Evolutionary conservation across 2,797 vertebrate species (phyloP), one percentile per base, ranked within the genome.

Genomic region (Amphiprion clarkii): DNA sequence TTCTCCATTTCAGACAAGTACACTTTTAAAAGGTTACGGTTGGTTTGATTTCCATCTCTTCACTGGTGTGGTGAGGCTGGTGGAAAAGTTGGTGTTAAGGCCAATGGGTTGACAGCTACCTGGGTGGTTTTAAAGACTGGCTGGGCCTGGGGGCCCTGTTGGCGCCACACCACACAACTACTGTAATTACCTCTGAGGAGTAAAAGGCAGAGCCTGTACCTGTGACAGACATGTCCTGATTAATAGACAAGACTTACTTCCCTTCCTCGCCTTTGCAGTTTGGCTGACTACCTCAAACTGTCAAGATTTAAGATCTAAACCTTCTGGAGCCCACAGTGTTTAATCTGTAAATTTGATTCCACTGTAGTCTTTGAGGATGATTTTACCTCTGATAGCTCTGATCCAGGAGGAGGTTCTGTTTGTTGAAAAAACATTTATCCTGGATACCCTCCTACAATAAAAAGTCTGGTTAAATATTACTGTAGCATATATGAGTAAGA

Each of bases 151-250:
- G 85, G 92, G 88, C 87, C 81, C 64, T 60, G 86, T 88, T 92
- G 93, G 92, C 88, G 81, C 91, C 87, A 79, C 0, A 82, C 90
- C 91, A 89, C 88, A 86, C 86, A 85, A 86, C 87, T 56, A 88
- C 92, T 92, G 90, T 93, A 93, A 93, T 94, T 93, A 93, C 89
- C 90, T 89, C 66, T 79, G 87, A 70, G 78, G 76, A 69, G 0
- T 6, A 42, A 77, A 75, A 62, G 60, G 81, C 76, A 65, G 59
- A 3, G 84, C 88, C 88, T 91, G 88, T 88, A 90, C 88, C 87
- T 87, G 87, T 90, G 91, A 93, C 92, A 92, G 89, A 90, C 90
- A 87, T 63, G 72, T 76, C 79, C 86, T 92, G 92, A 93, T 93
- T 92, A 93, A 93, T 92, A 91, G 89, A 89, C 72, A 61, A 74